phyloP scores from a whole-genome alignment of 2,113 vertebrate genomes.

The Pelecanus crispus region DNA sequence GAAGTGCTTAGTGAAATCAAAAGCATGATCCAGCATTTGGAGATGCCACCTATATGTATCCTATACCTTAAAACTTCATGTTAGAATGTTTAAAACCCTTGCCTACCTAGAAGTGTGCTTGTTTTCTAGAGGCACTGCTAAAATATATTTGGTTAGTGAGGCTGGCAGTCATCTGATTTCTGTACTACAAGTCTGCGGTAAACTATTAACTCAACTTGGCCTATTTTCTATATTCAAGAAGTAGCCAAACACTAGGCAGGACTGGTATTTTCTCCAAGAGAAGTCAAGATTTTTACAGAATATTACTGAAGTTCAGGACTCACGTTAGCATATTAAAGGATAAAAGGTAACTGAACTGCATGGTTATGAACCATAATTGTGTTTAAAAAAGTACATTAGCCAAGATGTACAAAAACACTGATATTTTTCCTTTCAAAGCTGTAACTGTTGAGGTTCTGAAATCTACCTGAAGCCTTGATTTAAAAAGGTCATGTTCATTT shows the following conservation, averaged over 20 bases:
- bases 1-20: background rate
- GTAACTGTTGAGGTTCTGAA: background rate
- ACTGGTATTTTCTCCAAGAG: background rate
- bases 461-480: conserved; percentile 13
- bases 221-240: background rate
- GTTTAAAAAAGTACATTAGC: background rate
- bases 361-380: background rate
- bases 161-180: background rate
- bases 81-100: background rate
- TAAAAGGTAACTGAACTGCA: background rate
- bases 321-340: background rate
- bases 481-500: conserved; percentile 14
- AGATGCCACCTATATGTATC: background rate
- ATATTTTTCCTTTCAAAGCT: background rate
- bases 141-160: background rate
- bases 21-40: background rate
- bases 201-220: background rate
- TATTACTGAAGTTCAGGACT: background rate
- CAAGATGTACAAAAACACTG: background rate
- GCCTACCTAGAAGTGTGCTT: background rate
- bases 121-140: background rate
- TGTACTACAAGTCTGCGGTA: background rate
- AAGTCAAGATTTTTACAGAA: background rate
- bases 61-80: background rate
- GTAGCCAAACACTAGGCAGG: background rate